A percentile compares a stretch with the other conserved stretches of the same genome.
Conservation (phyloP, 1,140 invertebrate genomes). For the Cydia amplana region DNA sequence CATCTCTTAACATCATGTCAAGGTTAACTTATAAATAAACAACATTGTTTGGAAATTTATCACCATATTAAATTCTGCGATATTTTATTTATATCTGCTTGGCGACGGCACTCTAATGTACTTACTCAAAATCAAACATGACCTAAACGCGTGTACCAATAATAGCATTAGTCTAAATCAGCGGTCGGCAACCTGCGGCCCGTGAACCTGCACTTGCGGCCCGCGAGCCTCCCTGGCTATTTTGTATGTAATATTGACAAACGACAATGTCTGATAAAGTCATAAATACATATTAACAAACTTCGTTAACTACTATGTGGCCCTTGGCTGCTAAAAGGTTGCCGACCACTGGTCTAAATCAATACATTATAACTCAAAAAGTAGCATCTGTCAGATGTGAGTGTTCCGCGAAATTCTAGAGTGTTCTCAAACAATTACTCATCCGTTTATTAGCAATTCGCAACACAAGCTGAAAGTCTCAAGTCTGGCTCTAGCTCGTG, state of each 20-base stretch:
- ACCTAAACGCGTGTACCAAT: neutral
- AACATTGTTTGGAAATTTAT: neutral
- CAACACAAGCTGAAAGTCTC: neutral
- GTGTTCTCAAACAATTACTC: slow-evolving; percentile 25
- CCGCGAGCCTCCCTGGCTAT: too few relatives aligned
- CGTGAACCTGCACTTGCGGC: too few relatives aligned
- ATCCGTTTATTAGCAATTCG: slow-evolving; percentile 14
- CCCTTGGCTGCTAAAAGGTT: too few relatives aligned
- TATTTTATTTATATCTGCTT: neutral
- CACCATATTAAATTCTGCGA: neutral
- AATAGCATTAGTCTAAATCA: neutral
- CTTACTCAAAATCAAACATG: slow-evolving; percentile 8
- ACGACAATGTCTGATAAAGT: too few relatives aligned
- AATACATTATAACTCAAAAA: neutral
- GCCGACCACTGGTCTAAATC: too few relatives aligned
- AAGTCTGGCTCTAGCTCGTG: neutral
- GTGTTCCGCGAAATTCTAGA: slow-evolving; percentile 18
- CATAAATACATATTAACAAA: too few relatives aligned
- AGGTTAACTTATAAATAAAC: neutral
- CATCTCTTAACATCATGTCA: neutral
- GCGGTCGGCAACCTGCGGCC: too few relatives aligned
- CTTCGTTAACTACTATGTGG: too few relatives aligned
- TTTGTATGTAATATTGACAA: too few relatives aligned
- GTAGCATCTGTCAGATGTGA: neutral
- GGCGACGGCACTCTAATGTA: neutral